These are phyloP conservation scores for Chascanopsetta lugubris DNA, from an alignment of 2,113 vertebrate species.

Conservation along the genomic window DNA sequence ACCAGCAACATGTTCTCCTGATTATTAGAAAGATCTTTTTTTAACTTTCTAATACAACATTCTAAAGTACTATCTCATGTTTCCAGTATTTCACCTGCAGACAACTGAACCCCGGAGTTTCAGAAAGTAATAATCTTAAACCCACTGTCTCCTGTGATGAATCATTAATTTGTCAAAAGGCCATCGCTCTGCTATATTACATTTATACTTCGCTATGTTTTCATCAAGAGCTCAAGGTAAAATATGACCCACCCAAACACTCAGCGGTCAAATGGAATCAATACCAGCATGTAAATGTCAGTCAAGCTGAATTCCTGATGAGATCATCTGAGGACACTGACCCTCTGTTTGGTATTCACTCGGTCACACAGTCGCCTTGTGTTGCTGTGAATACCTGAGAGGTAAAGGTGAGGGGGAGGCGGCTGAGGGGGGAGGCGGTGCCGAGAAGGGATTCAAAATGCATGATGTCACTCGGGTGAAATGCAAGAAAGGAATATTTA, in stretches of 20 bases:
- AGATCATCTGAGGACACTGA: constrained; percentile 44
- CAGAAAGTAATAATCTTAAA: neutral
- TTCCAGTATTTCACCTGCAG: too few species aligned
- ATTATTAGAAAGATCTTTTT: too few species aligned
- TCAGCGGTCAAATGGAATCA: constrained; percentile 41
- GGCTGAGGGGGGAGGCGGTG: neutral
- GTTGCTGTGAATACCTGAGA: neutral
- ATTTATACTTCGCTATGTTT: constrained; percentile 16
- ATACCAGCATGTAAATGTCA: constrained; percentile 57
- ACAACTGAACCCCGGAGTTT: too few species aligned
- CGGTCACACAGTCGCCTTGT: neutral
- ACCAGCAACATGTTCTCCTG: too few species aligned
- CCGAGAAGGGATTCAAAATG: too few species aligned
- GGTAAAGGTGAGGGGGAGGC: neutral
- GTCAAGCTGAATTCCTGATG: constrained; percentile 27
- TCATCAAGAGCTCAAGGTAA: constrained; percentile 6
- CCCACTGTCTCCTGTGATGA: neutral
- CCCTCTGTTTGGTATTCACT: constrained; percentile 35
- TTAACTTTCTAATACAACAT: too few species aligned
- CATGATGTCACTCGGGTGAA: neutral
- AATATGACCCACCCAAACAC: constrained; percentile 3
- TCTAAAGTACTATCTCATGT: too few species aligned
- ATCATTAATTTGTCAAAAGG: neutral
- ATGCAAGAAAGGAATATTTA: constrained; percentile 4
- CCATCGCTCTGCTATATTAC: constrained; percentile 18